phyloP scores from a whole-genome alignment of 2,113 vertebrate species.

The Athene noctua region DNA sequence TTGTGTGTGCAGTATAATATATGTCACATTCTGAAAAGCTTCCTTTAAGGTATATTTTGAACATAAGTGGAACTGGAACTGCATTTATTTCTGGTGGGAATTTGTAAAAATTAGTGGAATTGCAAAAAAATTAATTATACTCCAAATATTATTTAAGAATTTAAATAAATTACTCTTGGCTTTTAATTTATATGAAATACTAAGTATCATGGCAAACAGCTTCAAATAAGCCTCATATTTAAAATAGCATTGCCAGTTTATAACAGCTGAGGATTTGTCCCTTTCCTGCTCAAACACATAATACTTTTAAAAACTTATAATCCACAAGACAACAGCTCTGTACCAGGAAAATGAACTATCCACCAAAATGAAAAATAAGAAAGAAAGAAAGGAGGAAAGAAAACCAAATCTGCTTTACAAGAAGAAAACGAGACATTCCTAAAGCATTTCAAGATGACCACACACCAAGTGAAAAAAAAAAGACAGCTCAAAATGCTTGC shows the following conservation, averaged over 20 bases:
- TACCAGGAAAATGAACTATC: conserved; percentile 40
- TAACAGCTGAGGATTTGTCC: background rate
- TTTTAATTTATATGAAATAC: background rate
- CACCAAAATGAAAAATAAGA: conserved; percentile 4
- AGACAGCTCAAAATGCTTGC: background rate
- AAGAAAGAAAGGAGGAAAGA: conserved; percentile 39
- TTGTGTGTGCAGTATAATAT: background rate
- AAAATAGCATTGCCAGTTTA: background rate
- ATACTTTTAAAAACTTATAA: conserved; percentile 10
- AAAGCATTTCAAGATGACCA: conserved; percentile 53
- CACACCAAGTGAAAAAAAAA: conserved; percentile 46
- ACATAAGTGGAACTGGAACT: background rate
- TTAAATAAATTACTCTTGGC: background rate
- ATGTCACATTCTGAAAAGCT: background rate
- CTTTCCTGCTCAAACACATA: conserved; percentile 15
- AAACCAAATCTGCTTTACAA: conserved; percentile 48
- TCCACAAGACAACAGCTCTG: background rate
- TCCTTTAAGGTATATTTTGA: background rate
- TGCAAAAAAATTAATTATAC: background rate
- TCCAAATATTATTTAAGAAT: background rate
- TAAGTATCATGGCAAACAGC: background rate
- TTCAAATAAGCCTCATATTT: background rate
- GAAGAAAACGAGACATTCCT: conserved; percentile 50
- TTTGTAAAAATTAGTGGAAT: background rate
- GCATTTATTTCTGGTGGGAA: background rate